Conservation (phyloP, 2,113 vertebrate genomes). For the Ctenomys sociabilis region DNA sequence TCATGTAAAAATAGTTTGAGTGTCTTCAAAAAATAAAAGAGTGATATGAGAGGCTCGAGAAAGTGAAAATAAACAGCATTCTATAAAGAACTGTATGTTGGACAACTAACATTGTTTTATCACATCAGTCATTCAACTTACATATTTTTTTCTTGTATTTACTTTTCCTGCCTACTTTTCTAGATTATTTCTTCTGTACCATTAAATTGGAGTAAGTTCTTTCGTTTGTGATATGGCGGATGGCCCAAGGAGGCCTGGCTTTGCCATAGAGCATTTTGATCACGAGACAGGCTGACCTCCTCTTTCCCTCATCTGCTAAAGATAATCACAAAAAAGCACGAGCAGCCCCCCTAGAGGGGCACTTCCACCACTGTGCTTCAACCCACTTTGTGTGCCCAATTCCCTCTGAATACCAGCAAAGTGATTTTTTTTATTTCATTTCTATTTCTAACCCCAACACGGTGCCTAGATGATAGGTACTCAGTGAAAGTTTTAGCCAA, state of each 20-base stretch:
- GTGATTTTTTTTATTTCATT: neutral
- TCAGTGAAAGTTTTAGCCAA: neutral
- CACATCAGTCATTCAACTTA: neutral
- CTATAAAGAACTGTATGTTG: neutral
- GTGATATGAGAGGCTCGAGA: neutral
- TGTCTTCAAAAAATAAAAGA: neutral
- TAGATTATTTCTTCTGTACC: neutral
- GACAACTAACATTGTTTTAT: neutral
- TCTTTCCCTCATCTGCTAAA: neutral
- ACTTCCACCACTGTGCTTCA: neutral
- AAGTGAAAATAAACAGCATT: neutral
- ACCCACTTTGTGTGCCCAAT: fast-evolving
- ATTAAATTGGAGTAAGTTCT: constrained; percentile 5
- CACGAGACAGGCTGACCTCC: neutral
- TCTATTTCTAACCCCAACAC: neutral
- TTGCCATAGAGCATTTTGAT: neutral
- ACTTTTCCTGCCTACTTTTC: neutral
- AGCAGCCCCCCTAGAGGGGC: neutral
- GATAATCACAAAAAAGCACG: neutral
- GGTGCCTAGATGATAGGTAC: neutral
- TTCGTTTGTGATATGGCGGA: neutral
- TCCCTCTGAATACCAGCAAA: neutral
- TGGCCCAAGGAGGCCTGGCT: neutral
- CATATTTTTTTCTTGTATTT: neutral
- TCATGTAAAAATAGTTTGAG: too few species aligned